Evolutionary conservation across 2,888 invertebrate species (phyloP), one percentile per base, ranked within the genome.

Genomic region (Sarcophaga carnaria): DNA sequence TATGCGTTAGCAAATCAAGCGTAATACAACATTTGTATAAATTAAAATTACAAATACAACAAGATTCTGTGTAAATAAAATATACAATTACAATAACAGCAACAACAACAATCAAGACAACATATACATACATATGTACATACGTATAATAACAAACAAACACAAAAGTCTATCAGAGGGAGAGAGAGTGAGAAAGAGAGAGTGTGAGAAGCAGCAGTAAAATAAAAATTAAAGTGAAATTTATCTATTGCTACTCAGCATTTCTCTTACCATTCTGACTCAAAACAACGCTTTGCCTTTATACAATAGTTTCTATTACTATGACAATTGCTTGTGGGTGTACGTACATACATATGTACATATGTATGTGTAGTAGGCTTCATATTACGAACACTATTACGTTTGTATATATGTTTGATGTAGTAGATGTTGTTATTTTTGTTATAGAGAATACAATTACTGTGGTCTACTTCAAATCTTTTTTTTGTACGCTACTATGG

Each of bases 1-100:
- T 49, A 54, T 54, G 54, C 54, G 78, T 87, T 88, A 88, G 90
- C 88, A 90, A 90, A 90, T 89, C 90, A 90, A 88, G 89, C 88
- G 89, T 83, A 88, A 81, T 87, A 88, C 86, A 89, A 88, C 90
- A 91, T 91, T 91, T 90, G 91, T 90, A 90, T 90, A 90, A 90
- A 91, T 90, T 90, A 90, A 89, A 90, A 80, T 71, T 89, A 76
- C 75, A 87, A 81, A 80, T 22, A 70, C 37, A 82, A 25, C 22
- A 14, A 59, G 45, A 63, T 37, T 17, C 62, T 54, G 60, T 10
- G 49, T 45, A 62, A 20, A 64, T n/a, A 54, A 25, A 45, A 64
- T 37, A 12, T 54, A 54, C 27, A 60, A 27, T n/a, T 17, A 60
- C 62, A 83, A 54, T 14, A 54, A 78, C 17, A 77, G 60, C 60